A percentile compares a stretch with the other conserved stretches of the same genome.
Conservation (phyloP, 2,888 invertebrate species). For the Athalia rosae region DNA sequence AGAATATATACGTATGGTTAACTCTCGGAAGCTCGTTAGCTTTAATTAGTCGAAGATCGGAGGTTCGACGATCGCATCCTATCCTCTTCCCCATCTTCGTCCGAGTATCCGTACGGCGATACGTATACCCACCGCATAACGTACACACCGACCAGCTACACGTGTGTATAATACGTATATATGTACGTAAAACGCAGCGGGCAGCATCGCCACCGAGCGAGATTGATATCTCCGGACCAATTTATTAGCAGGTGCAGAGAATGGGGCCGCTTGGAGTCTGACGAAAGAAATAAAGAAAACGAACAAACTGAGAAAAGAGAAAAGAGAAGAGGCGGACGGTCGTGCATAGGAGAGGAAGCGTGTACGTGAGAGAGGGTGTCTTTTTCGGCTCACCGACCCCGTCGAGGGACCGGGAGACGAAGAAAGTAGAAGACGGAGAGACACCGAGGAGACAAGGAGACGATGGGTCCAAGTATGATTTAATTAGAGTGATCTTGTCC, state of each 20-base stretch:
- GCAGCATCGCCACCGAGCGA: background rate
- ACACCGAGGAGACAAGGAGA: constrained; percentile 16
- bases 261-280: background rate
- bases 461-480: constrained; percentile 57
- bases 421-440: background rate
- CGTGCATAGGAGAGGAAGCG: too few relatives aligned
- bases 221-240: constrained; percentile 44
- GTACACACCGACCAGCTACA: too few relatives aligned
- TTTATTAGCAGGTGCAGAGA: constrained; percentile 43
- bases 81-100: background rate
- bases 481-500: constrained; percentile 57
- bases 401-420: background rate
- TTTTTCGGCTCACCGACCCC: background rate
- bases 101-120: background rate
- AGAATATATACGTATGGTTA: background rate
- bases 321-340: too few relatives aligned
- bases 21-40: constrained; percentile 23
- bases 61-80: background rate
- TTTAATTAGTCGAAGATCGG: constrained; percentile 29
- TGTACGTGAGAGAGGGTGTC: background rate
- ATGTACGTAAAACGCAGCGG: too few relatives aligned
- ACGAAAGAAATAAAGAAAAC: too few relatives aligned
- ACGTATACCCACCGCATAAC: too few relatives aligned
- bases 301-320: too few relatives aligned
- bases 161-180: too few relatives aligned